phyloP scores from a whole-genome alignment of 1,140 invertebrate species.

The Limonius californicus region DNA sequence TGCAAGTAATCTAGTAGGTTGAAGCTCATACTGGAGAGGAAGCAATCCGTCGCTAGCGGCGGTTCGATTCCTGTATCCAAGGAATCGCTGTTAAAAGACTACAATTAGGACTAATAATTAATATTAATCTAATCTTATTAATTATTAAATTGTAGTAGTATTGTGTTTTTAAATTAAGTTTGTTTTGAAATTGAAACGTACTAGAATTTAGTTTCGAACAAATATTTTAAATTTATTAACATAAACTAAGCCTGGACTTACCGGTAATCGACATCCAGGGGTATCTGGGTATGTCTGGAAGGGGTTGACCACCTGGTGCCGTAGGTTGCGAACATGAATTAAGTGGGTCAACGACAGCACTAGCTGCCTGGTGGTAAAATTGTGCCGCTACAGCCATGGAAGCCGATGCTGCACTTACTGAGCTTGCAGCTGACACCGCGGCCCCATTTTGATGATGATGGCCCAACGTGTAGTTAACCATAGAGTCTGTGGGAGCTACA shows the following conservation, averaged over 20 bases:
- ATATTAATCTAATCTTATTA: too few species aligned
- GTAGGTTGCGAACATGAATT: conserved; percentile 62
- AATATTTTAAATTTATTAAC: too few species aligned
- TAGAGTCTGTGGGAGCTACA: conserved; percentile 64
- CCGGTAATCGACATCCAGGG: conserved; percentile 98
- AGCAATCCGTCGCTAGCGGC: background rate
- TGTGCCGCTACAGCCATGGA: conserved; percentile 78
- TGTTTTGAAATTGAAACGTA: too few species aligned
- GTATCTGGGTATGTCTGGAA: conserved; percentile 85
- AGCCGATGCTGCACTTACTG: conserved; percentile 64
- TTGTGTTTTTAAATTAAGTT: too few species aligned
- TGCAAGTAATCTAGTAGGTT: too few species aligned
- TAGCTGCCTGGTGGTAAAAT: conserved; percentile 82
- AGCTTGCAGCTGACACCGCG: conserved; percentile 56
- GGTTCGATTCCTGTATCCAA: background rate
- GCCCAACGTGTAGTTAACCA: conserved; percentile 75
- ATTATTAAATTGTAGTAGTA: too few species aligned
- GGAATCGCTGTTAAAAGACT: too few species aligned
- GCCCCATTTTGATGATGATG: conserved; percentile 73
- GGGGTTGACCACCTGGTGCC: conserved; percentile 64
- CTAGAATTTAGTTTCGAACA: too few species aligned
- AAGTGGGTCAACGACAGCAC: conserved; percentile 60
- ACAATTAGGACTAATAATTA: too few species aligned
- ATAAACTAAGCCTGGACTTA: too few species aligned
- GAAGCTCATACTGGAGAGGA: too few species aligned